phyloP scores from a whole-genome alignment of 2,888 invertebrate genomes.

The Matsumyia berberina region DNA sequence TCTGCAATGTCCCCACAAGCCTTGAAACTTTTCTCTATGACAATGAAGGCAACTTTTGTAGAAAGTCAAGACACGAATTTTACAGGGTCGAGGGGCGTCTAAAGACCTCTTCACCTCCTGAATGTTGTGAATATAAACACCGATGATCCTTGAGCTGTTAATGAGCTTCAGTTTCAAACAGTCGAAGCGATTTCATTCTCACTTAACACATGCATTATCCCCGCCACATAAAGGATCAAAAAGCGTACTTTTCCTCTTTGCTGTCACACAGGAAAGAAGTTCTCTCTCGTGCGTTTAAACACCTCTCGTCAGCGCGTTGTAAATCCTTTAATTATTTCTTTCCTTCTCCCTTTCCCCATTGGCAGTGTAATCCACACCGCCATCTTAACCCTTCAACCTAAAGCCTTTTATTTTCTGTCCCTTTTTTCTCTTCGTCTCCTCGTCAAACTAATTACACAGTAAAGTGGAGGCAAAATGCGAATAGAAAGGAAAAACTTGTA shows the following conservation, averaged over 20 bases:
- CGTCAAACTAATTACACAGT: slow-evolving; percentile 73
- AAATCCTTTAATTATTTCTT: slow-evolving; percentile 61
- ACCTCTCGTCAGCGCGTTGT: slow-evolving; percentile 17
- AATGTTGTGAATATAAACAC: no score
- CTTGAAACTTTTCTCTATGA: no score
- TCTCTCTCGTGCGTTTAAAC: background rate
- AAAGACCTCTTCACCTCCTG: no score
- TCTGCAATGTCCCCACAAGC: no score
- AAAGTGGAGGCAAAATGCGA: slow-evolving; percentile 62
- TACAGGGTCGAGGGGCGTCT: no score
- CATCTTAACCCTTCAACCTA: slow-evolving; percentile 36
- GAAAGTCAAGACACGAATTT: no score
- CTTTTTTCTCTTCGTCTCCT: slow-evolving; percentile 39
- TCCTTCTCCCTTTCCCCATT: slow-evolving; percentile 9
- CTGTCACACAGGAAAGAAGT: background rate
- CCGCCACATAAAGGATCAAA: no score
- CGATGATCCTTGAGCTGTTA: no score
- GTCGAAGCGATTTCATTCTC: no score
- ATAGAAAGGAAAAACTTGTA: slow-evolving; percentile 57
- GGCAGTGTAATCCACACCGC: slow-evolving; percentile 48
- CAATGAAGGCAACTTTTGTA: no score
- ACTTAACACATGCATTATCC: no score
- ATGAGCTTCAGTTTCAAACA: no score
- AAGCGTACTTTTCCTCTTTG: background rate
- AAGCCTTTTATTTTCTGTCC: slow-evolving; percentile 43